These are phyloP conservation scores for Gymnoscelis rufifasciata DNA, from an alignment of 2,888 invertebrate species.

Conservation along the genomic window DNA sequence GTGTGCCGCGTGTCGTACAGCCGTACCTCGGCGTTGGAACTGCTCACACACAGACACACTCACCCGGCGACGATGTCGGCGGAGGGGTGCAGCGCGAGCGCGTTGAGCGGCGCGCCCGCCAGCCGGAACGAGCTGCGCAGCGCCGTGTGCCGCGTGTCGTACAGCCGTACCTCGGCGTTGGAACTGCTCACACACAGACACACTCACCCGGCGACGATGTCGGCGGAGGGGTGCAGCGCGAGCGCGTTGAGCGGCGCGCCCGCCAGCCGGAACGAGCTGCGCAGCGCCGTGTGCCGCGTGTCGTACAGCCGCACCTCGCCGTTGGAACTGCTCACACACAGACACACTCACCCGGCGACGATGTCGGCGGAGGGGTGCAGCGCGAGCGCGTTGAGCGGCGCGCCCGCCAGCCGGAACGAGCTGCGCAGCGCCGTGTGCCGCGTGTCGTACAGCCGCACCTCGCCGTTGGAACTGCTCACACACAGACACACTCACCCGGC, in stretches of 20 bases:
- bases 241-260: slow-evolving; percentile 87
- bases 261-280: slow-evolving; percentile 82
- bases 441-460: slow-evolving; percentile 86
- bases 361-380: slow-evolving; percentile 89
- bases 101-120: slow-evolving; percentile 84
- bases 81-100: slow-evolving; percentile 90
- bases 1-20: slow-evolving; percentile 72
- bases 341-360: slow-evolving; percentile 89
- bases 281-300: slow-evolving; percentile 79
- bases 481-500: slow-evolving; percentile 89
- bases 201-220: slow-evolving; percentile 87
- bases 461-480: slow-evolving; percentile 87
- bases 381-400: slow-evolving; percentile 89
- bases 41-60: too few species aligned
- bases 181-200: too few species aligned
- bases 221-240: slow-evolving; percentile 89
- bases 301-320: slow-evolving; percentile 74
- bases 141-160: slow-evolving; percentile 82
- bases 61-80: slow-evolving; percentile 91
- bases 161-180: slow-evolving; percentile 86
- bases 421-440: slow-evolving; percentile 80
- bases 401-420: slow-evolving; percentile 81
- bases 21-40: slow-evolving; percentile 82
- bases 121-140: slow-evolving; percentile 82
- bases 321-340: slow-evolving; percentile 82